Evolutionary conservation across 2,113 vertebrate species (phyloP).

Genomic region (Ammodytes dubius): DNA sequence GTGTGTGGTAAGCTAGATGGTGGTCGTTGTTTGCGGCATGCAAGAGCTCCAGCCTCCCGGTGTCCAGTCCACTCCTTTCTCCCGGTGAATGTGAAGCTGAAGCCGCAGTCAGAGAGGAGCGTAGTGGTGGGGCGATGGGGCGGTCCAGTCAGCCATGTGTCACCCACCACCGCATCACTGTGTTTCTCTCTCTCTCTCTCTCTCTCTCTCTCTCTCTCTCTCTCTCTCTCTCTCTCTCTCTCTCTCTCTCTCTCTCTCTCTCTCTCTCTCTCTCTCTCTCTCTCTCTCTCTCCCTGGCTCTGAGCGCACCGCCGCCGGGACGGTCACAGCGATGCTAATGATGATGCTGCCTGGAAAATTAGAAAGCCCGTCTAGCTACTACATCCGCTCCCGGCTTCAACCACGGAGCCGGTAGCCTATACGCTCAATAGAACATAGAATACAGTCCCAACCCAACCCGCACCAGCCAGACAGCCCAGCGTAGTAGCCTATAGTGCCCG

Average conservation of each 20-base stretch:
- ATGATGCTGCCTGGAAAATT: too few relatives aligned
- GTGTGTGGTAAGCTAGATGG: neutral
- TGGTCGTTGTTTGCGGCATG: slow-evolving; percentile 32
- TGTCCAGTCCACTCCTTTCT: slow-evolving; percentile 1
- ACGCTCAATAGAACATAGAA: too few relatives aligned
- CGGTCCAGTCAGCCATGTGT: slow-evolving; percentile 58
- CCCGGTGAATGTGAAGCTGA: slow-evolving; percentile 16
- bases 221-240: slow-evolving; percentile 4
- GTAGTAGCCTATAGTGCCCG: neutral
- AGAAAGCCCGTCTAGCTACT: too few relatives aligned
- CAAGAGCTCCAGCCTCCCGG: slow-evolving; percentile 10
- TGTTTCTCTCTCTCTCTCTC: neutral
- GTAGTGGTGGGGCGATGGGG: slow-evolving; percentile 2
- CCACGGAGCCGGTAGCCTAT: too few relatives aligned
- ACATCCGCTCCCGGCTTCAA: too few relatives aligned
- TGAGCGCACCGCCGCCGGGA: too few relatives aligned
- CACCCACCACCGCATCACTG: slow-evolving; percentile 23
- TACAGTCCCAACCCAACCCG: too few relatives aligned
- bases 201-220: slow-evolving; percentile 19
- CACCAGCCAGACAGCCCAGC: too few relatives aligned
- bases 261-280: too few relatives aligned
- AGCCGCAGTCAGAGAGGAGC: slow-evolving; percentile 50
- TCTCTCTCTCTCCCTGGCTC: neutral
- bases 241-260: too few relatives aligned
- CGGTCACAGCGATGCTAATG: too few relatives aligned